Percentiles rank a stretch among this genome's conserved stretches.
Conservation (phyloP, 64 coral and sea anemone species). For the Stylophora pistillata region DNA sequence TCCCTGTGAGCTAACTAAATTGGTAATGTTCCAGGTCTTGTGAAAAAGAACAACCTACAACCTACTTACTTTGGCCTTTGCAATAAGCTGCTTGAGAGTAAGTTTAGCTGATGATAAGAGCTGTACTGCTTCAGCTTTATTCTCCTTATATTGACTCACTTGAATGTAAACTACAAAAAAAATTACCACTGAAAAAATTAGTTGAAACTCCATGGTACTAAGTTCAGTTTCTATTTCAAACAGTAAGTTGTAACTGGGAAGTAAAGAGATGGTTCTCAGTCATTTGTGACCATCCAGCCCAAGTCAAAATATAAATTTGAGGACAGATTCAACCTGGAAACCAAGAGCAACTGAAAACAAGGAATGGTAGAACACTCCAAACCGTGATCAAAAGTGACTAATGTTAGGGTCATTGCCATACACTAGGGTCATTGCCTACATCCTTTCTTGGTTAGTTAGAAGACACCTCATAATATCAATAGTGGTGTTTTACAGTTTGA, state of each 20-base stretch:
- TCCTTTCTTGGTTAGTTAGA: not conserved
- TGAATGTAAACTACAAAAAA: constrained; percentile 61
- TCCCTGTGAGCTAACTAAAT: not conserved
- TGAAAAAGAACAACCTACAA: too few species aligned
- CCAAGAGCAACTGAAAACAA: too few species aligned
- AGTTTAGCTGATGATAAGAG: constrained; percentile 93
- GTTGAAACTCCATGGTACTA: not conserved
- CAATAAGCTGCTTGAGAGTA: constrained; percentile 78
- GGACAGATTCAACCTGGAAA: too few species aligned
- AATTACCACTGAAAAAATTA: not conserved
- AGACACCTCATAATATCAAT: not conserved
- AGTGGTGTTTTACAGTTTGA: not conserved
- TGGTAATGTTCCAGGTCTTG: too few species aligned
- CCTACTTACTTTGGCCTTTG: constrained; percentile 76
- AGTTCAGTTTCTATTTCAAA: not conserved
- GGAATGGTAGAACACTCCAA: too few species aligned
- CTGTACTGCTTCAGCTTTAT: constrained; percentile 70
- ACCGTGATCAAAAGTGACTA: too few species aligned
- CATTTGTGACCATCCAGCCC: too few species aligned
- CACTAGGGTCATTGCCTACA: too few species aligned
- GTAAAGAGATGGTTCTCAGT: too few species aligned
- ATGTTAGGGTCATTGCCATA: too few species aligned
- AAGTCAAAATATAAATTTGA: too few species aligned
- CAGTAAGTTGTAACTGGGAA: too few species aligned
- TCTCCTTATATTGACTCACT: constrained; percentile 56